phyloP scores from a whole-genome alignment of 2,113 vertebrate species.

The Plecotus auritus region DNA sequence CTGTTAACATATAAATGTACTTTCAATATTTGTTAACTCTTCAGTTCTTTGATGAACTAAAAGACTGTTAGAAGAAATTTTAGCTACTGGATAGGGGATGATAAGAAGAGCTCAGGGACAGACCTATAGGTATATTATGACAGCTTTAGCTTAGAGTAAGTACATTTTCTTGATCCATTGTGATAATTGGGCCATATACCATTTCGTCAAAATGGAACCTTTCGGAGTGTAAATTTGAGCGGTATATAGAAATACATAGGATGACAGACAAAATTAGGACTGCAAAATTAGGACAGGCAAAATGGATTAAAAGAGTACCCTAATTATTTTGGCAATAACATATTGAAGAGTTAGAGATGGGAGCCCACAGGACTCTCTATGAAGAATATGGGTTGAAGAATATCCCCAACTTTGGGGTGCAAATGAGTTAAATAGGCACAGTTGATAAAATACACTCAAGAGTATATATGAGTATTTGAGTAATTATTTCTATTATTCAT shows the following conservation, averaged over 20 bases:
- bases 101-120: background rate
- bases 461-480: background rate
- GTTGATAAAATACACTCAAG: background rate
- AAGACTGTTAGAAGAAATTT: background rate
- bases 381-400: background rate
- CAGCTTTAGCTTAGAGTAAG: background rate
- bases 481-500: background rate
- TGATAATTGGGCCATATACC: background rate
- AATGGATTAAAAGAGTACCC: background rate
- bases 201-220: background rate
- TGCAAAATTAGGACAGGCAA: background rate
- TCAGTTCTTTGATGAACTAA: background rate
- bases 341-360: background rate
- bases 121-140: no score
- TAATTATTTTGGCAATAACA: background rate
- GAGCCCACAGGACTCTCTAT: background rate
- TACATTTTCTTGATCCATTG: background rate
- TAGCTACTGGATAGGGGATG: background rate
- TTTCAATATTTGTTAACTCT: background rate
- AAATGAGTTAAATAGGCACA: background rate
- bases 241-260: background rate
- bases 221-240: background rate
- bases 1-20: background rate
- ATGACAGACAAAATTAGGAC: background rate
- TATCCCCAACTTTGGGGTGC: background rate